These are phyloP conservation scores for Scaptodrosophila latifasciaeformis DNA, from an alignment of 2,888 invertebrate species.

Conservation along the genomic window DNA sequence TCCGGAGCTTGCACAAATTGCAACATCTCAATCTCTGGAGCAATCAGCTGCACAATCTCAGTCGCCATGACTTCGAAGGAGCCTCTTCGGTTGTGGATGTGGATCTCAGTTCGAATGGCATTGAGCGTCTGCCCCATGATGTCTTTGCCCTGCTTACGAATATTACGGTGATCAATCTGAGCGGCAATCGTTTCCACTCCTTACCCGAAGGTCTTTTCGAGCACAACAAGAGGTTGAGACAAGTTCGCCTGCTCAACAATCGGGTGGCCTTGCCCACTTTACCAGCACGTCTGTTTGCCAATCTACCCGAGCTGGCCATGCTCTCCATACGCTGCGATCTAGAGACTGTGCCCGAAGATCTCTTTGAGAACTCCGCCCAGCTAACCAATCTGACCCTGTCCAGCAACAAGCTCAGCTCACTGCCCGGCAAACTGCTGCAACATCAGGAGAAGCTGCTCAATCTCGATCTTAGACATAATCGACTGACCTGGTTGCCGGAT, in stretches of 20 bases:
- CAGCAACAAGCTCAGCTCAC: constrained; percentile 77
- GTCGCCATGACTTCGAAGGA: constrained; percentile 80
- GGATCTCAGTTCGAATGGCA: constrained; percentile 81
- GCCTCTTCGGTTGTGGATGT: constrained; percentile 80
- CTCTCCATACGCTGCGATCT: constrained; percentile 79
- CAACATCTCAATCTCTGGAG: constrained; percentile 81
- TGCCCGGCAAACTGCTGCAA: constrained; percentile 80
- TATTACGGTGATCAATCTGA: constrained; percentile 80
- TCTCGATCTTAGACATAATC: constrained; percentile 82
- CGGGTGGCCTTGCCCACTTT: constrained; percentile 78
- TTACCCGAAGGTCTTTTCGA: constrained; percentile 79
- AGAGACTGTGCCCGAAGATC: constrained; percentile 78
- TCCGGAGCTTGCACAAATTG: constrained; percentile 79
- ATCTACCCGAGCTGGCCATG: constrained; percentile 77
- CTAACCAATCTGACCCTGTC: constrained; percentile 80
- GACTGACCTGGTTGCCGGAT: constrained; percentile 78
- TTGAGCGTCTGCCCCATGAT: constrained; percentile 79
- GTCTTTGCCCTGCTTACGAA: constrained; percentile 80
- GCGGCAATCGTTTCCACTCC: constrained; percentile 80
- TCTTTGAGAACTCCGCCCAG: constrained; percentile 79
- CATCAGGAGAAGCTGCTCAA: constrained; percentile 79
- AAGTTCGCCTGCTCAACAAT: constrained; percentile 78
- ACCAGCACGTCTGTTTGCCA: constrained; percentile 79
- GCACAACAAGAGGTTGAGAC: constrained; percentile 77
- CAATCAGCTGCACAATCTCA: constrained; percentile 81